Conservation (phyloP, 2,888 invertebrate genomes). For the Chouioia cunea region DNA sequence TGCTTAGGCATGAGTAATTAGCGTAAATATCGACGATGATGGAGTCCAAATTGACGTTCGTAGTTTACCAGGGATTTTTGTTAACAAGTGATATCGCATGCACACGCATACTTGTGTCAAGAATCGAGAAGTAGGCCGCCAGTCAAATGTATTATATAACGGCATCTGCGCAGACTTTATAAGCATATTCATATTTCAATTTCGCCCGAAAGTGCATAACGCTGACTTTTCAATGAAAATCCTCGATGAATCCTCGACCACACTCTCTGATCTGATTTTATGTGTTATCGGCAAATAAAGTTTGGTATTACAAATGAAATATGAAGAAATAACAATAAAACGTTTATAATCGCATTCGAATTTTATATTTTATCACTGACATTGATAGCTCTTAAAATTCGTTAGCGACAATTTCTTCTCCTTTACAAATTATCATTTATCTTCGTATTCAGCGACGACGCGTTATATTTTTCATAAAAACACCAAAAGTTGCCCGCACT, state of each 20-base stretch:
- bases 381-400: background rate
- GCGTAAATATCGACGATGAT: background rate
- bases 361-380: background rate
- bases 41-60: background rate
- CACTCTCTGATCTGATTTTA: slow-evolving; percentile 33
- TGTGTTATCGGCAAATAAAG: background rate
- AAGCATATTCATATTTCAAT: slow-evolving; percentile 30
- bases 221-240: slow-evolving; percentile 36
- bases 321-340: too few relatives aligned
- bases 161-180: background rate
- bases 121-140: background rate
- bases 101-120: background rate
- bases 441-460: too few relatives aligned
- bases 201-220: slow-evolving; percentile 22
- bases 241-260: too few relatives aligned
- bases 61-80: background rate
- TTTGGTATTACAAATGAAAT: too few relatives aligned
- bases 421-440: background rate
- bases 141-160: background rate
- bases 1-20: too few relatives aligned
- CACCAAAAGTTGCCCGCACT: background rate
- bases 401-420: background rate
- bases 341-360: too few relatives aligned
- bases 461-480: too few relatives aligned
- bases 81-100: slow-evolving; percentile 1